Base-by-base conservation (phyloP, 92 coral and sea anemone species). In the Parazoanthus swiftii region DNA sequence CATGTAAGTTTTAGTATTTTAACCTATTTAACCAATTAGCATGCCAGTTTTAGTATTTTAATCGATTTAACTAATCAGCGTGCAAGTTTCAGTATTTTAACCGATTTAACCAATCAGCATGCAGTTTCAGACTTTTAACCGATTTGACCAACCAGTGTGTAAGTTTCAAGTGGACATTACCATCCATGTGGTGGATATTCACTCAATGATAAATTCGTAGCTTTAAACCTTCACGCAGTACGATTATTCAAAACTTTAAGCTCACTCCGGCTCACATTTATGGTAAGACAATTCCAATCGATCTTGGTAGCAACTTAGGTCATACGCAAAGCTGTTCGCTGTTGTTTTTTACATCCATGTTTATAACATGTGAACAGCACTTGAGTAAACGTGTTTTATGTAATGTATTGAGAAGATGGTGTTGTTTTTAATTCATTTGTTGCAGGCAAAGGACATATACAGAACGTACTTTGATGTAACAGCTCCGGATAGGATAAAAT, bases 371-470 rank as follows among this genome's bases (percentile, higher is more conserved):
- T 48, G 59, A 0, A 63, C 4, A 20, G 8, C 15, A 20, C 3
- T 63, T 29, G 33, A 29, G 33, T 29, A 29, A 29, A 29, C 33
- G 33, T 29, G 33, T 0, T 29, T 29, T 29, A 29, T 29, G 33
- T 29, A 29, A 29, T 29, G 33, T 29, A 29, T 63, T 23, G 25
- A 63, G 70, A 63, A 20, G 26, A 26, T 26, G 20, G 70, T 63
- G 8, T 20, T 63, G 70, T 20, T 20, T 63, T 63, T 85, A 48
- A 8, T 81, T 20, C n/a, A 21, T 74, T 39, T 89, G 70, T 75
- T 91, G 79, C 89, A 97, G 99, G 98, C 98, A 25, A 91, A 92
- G 74, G 98, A 93, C 87, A 97, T 97, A 79, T 97, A 93, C 94
- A 90, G 92, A 56, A 95, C 93, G 29, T 97, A 97, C 89, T 95